Conservation (phyloP, 2,797 vertebrate species). For the Acanthornis magna region DNA sequence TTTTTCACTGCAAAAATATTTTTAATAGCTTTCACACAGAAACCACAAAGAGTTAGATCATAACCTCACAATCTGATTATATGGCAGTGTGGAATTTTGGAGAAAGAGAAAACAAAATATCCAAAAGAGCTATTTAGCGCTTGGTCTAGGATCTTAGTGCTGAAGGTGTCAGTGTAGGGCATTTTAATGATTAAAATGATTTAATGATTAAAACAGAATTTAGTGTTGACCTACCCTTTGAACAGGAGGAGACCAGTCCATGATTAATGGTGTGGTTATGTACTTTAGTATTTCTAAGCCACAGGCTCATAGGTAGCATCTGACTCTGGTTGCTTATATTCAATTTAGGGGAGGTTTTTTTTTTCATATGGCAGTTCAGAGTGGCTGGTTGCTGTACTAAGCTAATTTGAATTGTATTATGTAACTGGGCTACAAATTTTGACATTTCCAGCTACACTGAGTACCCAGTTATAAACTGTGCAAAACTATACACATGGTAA, state of each 20-base stretch:
- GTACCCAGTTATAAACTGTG: not conserved
- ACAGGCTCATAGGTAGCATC: not conserved
- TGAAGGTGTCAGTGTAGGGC: not conserved
- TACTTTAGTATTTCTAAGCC: not conserved
- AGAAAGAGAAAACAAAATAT: not conserved
- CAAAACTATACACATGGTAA: not conserved
- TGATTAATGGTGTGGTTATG: not conserved
- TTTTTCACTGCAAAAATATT: slow-evolving; percentile 10
- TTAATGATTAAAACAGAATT: not conserved
- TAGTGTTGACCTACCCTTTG: not conserved
- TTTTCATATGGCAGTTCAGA: not conserved
- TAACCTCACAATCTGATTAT: not conserved
- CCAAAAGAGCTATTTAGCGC: not conserved
- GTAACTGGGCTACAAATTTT: not conserved
- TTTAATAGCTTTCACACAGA: not conserved
- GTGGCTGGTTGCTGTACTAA: not conserved
- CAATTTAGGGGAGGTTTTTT: not conserved
- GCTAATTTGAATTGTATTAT: not conserved
- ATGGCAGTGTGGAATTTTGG: not conserved
- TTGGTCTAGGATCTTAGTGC: not conserved
- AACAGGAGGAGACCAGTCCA: not conserved
- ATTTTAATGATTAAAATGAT: not conserved
- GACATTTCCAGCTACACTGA: not conserved
- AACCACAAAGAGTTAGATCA: not conserved
- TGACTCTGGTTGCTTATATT: not conserved